Conservation (phyloP, 2,113 vertebrate genomes). For the Apodemus sylvaticus region DNA sequence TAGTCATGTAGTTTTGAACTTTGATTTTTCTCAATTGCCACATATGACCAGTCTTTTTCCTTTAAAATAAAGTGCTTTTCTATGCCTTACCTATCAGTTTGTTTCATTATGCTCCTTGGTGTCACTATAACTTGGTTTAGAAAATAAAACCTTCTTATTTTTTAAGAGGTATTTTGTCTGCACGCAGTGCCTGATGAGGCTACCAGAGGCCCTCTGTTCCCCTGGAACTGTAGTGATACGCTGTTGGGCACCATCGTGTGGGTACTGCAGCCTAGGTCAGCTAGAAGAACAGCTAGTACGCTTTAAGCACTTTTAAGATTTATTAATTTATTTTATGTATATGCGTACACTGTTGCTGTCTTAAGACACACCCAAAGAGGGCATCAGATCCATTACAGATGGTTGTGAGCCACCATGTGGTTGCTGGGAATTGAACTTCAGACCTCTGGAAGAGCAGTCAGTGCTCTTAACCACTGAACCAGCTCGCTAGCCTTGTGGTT, state of each 20-base stretch:
- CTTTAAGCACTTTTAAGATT: too few relatives aligned
- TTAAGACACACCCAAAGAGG: too few relatives aligned
- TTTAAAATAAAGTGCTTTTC: not conserved
- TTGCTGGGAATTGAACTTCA: not conserved
- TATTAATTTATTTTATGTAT: too few relatives aligned
- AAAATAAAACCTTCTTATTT: not conserved
- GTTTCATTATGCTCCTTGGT: not conserved
- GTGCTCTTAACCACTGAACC: not conserved
- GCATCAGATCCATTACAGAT: not conserved
- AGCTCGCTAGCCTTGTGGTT: not conserved
- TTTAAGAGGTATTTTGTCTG: not conserved
- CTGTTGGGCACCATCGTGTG: too few relatives aligned
- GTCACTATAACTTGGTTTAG: not conserved
- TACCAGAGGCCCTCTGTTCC: not conserved
- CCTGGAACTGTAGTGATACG: too few relatives aligned
- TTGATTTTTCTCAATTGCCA: not conserved
- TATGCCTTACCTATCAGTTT: not conserved
- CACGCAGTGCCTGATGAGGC: not conserved
- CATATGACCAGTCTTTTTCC: not conserved
- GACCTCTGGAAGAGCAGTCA: not conserved
- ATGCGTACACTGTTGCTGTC: too few relatives aligned
- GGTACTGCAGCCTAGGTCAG: too few relatives aligned
- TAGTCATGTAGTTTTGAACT: not conserved
- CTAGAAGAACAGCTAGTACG: too few relatives aligned
- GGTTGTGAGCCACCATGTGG: not conserved